Base-by-base conservation (phyloP, 2,797 vertebrate genomes). In the Alauda arvensis region DNA sequence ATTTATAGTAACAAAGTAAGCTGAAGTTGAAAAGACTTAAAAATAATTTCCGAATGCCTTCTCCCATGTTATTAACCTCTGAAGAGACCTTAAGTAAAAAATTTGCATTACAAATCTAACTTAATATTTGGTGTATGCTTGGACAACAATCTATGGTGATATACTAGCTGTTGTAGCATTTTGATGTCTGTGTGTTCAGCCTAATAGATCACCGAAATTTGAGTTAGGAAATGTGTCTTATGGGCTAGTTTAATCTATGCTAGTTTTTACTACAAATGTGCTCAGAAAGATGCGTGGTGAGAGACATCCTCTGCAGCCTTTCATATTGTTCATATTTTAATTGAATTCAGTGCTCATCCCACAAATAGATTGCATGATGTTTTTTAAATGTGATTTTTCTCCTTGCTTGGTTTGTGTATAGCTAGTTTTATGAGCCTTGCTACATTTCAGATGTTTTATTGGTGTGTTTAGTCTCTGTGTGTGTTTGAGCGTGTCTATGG, bases 81-180 rank as follows among this genome's bases (percentile, higher is more conserved):
- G 79, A 85, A 91, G 85, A 95, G 90, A 96, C 85, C 88, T 72
- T 39, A 77, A 94, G 91, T 87, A 88, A 94, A 82, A 96, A 94
- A 95, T 95, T 89, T 91, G 68, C 77, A 87, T 93, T 91, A 89
- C 66, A 91, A 89, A 88, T 92, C 12, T 66, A 94, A 95, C 77
- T 95, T 25, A 86, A 75, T 93, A 82, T 85, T 87, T 9, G 17
- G 33, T 81, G 45, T 84, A 25, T 90, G 83, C 66, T 90, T 91
- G 83, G 65, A 91, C 61, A 14, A 49, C 75, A 86, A 71, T 69
- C 40, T 76, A 18, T 65, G 79, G 56, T 88, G 83, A 76, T 88
- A 57, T n/a, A 68, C 40, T 68, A 28, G 55, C 70, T 87, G 43
- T 85, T 88, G 76, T 86, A 91, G 84, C 66, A 51, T 94, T 94